These are phyloP conservation scores for Drosophila picticornis DNA, from an alignment of 2,888 invertebrate genomes.

Conservation along the genomic window DNA sequence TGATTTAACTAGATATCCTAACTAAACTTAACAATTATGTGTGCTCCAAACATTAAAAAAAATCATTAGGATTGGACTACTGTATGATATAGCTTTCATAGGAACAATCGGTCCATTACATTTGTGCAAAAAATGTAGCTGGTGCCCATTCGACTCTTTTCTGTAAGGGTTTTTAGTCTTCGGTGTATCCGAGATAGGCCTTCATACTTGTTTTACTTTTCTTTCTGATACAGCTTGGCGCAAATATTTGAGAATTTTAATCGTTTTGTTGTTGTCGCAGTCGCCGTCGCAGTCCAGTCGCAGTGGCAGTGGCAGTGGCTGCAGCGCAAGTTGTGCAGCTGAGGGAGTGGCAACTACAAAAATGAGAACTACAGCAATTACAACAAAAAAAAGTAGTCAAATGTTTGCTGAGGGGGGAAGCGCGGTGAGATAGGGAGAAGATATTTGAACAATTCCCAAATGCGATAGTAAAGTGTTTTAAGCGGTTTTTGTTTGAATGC, in stretches of 20 bases:
- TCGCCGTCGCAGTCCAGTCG: conserved; percentile 40
- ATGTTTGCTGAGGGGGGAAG: conserved; percentile 14
- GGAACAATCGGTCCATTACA: not conserved
- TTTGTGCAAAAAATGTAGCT: not conserved
- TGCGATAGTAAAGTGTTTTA: conserved; percentile 82
- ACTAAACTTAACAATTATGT: not conserved
- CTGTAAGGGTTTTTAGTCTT: not conserved
- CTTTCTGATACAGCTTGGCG: conserved; percentile 54
- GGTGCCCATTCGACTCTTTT: not conserved
- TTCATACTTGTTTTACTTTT: conserved; percentile 6
- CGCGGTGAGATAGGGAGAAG: conserved; percentile 41
- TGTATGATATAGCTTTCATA: not conserved
- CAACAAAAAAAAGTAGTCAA: conserved; percentile 14
- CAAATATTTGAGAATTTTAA: conserved; percentile 81
- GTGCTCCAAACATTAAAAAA: not conserved
- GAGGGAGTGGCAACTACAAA: conserved; percentile 26
- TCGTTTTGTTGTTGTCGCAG: conserved; percentile 73
- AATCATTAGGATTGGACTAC: not conserved
- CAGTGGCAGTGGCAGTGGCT: conserved; percentile 32
- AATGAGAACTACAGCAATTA: conserved; percentile 49
- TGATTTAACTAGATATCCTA: not conserved
- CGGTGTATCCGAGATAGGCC: not conserved
- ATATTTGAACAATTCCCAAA: conserved; percentile 81
- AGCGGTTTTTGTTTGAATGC: conserved; percentile 79
- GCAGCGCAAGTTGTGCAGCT: not conserved